Evolutionary conservation across 2,113 vertebrate species (phyloP), one percentile per base, ranked within the genome.

Genomic region (Macroglossus sobrinus): DNA sequence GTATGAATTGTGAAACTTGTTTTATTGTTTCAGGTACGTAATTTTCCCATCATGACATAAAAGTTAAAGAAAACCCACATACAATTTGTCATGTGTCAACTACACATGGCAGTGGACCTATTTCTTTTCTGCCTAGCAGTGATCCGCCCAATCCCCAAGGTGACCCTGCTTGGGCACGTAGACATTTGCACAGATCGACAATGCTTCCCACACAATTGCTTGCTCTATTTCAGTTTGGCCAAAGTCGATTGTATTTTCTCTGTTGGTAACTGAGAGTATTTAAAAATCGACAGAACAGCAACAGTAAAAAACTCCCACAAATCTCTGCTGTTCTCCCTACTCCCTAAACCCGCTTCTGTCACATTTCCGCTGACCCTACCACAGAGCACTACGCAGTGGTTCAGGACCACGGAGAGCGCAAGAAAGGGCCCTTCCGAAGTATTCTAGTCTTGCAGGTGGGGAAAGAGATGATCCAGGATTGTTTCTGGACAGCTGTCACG

Each of bases 401-500:
- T 97, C 94, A 96, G 97, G 45, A 97, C 96, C 95, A 66, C 9
- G 91, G 97, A 97, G 91, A 97, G 93, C 85, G 16, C 2, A 14
- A 72, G 28, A 7, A 79, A 82, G 47, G 72, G 14, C 5, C 0
- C 22, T 76, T 61, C 13, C 43, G 43, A 79, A n/a, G 57, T 33
- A 16, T 13, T 66, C 68, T 24, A 38, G 5, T 63, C 55, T 5
- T 7, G 16, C 12, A 47, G 22, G 8, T 86, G 19, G 45, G 9
- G n/a, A 4, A 68, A 79, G 40, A 71, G 40, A 59, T 55, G 61
- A 35, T 47, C n/a, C 47, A 84, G 68, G 8, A 78, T 63, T 78
- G 38, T n/a, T 81, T 14, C 35, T 78, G 57, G 30, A 78, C 53
- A 89, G 14, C 10, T 38, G 63, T 63, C 43, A 85, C 53, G 61